phyloP scores from a whole-genome alignment of 2,888 invertebrate genomes.

The Drosophila emarginata region DNA sequence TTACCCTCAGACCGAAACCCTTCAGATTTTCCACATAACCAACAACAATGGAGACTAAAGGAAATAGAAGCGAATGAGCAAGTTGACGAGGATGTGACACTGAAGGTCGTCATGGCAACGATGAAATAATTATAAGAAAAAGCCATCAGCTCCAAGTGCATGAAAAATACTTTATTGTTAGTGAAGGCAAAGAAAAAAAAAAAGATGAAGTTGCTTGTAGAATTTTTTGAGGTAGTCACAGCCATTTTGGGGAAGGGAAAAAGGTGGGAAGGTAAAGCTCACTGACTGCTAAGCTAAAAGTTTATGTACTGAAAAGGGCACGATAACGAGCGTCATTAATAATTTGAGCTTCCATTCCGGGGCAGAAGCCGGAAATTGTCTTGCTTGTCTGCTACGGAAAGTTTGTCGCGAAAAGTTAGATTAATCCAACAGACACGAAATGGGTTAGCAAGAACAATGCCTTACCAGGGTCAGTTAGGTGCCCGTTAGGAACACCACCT shows the following conservation, averaged over 20 bases:
- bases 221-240: constrained; percentile 17
- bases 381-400: constrained; percentile 53
- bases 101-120: constrained; percentile 72
- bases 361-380: constrained; percentile 58
- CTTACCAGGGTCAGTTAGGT: constrained; percentile 18
- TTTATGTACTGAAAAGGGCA: constrained; percentile 82
- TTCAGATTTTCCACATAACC: constrained; percentile 70
- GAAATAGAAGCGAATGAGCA: constrained; percentile 54
- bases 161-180: constrained; percentile 40
- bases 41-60: constrained; percentile 48
- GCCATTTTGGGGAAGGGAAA: not conserved
- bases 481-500: constrained; percentile 13
- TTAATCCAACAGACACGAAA: constrained; percentile 56
- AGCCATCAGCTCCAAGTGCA: constrained; percentile 33
- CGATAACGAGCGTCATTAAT: constrained; percentile 82
- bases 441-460: constrained; percentile 50
- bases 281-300: constrained; percentile 62
- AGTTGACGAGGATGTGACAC: constrained; percentile 74
- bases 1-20: constrained; percentile 44
- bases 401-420: constrained; percentile 60
- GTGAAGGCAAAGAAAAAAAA: not conserved
- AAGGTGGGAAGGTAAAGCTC: constrained; percentile 44
- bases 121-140: constrained; percentile 71
- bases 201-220: not conserved
- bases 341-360: constrained; percentile 68